Evolutionary conservation across 2,888 invertebrate species (phyloP), one percentile per base, ranked within the genome.

Genomic region (Calameuta pallipes): DNA sequence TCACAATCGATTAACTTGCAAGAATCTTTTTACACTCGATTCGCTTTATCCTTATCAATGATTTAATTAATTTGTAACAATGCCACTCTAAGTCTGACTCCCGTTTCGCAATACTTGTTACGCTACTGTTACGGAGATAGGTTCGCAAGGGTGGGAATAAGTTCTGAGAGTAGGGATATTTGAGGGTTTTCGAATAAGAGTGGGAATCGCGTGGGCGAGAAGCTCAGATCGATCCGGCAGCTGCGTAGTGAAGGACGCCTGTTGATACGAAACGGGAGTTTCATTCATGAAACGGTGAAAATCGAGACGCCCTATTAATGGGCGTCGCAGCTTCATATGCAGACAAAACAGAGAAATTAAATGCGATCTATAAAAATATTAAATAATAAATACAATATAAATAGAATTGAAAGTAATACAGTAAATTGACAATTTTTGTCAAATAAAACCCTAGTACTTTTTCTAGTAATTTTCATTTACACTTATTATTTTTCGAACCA

Each of bases 191-290:
- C 31, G 71, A 71, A 71, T 31, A 31, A 31, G 71, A 71, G 71
- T 56, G 56, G 56, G 56, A 56, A 71, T 71, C 33, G 34, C 71
- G 71, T 33, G 71, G 71, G 34, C 71, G 71, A 71, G 4, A 71
- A 71, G 31, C 71, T 31, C 71, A 33, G 71, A 71, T 31, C 71
- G 33, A 34, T 34, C 23, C 6, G 71, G 71, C 71, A 31, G 71
- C 56, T 83, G 83, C 85, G 85, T 87, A 88, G 87, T 88, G 85
- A 84, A 80, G 80, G 81, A 83, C 84, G 89, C 87, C 89, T 88
- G 88, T 89, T 89, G 89, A 88, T 89, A 85, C 80, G 83, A 82
- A 82, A 77, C 81, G 80, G 80, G 82, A 76, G 75, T 80, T 88
- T 86, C 88, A 88, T 88, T 88, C 89, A 88, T 88, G 82, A 89